Conservation (phyloP, 2,888 invertebrate genomes). For the Lasioglossum calceatum region DNA sequence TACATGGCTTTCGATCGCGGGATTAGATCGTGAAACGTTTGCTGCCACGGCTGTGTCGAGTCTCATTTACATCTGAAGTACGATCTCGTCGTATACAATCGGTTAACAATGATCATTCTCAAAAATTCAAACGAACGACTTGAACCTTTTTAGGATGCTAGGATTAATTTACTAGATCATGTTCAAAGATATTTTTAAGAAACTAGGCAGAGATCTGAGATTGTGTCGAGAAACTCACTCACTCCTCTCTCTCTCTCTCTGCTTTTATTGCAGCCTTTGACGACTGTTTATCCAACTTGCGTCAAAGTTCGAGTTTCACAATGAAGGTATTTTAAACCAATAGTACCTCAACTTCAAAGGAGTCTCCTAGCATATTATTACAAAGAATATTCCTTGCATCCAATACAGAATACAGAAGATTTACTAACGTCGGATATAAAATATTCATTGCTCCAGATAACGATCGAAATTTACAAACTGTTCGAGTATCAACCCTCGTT, state of each 20-base stretch:
- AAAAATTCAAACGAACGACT: neutral
- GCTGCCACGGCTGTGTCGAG: neutral
- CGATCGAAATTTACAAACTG: neutral
- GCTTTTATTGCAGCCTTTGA: neutral
- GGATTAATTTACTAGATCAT: neutral
- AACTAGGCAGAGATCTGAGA: neutral
- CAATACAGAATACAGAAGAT: neutral
- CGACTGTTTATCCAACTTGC: neutral
- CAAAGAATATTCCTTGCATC: neutral
- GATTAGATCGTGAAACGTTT: neutral
- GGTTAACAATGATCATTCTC: neutral
- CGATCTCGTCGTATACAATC: neutral
- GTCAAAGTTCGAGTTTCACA: neutral
- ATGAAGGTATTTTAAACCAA: neutral
- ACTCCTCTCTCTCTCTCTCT: neutral
- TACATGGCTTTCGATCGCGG: neutral
- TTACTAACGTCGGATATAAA: neutral
- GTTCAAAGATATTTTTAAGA: neutral
- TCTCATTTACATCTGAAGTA: neutral
- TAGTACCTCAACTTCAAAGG: neutral
- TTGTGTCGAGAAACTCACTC: neutral
- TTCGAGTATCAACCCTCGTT: neutral
- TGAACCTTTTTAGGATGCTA: neutral
- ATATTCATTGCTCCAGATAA: neutral
- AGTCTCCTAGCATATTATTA: neutral